phyloP scores from a whole-genome alignment of 2,113 vertebrate genomes.

The Lanius ludovicianus region DNA sequence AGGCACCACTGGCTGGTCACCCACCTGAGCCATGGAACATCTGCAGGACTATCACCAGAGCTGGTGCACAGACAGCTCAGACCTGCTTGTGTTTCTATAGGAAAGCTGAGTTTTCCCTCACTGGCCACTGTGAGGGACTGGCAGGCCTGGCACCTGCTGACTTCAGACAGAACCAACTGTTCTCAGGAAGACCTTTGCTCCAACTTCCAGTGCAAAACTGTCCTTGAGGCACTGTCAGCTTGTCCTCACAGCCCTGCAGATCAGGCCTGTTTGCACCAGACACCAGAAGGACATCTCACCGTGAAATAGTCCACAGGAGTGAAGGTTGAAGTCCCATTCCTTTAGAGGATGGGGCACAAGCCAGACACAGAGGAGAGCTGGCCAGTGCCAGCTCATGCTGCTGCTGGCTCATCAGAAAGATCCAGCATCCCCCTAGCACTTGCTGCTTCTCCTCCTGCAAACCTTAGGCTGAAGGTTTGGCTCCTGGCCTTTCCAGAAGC shows the following conservation, averaged over 20 bases:
- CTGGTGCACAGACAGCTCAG: not conserved
- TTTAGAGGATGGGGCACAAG: not conserved
- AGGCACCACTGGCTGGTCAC: not conserved
- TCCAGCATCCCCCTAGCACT: not conserved
- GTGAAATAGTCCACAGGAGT: not conserved
- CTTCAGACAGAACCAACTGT: not conserved
- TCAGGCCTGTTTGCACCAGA: not conserved
- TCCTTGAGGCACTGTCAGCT: not conserved
- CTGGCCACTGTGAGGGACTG: not conserved
- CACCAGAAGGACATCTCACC: not conserved
- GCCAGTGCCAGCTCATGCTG: not conserved
- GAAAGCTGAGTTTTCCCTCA: not conserved
- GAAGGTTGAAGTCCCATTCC: not conserved
- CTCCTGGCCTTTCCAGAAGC: not conserved
- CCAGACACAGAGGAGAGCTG: not conserved
- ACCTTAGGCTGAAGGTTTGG: not conserved
- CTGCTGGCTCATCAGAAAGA: not conserved
- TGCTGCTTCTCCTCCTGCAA: not conserved
- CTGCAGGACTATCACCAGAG: not conserved
- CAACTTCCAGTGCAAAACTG: not conserved
- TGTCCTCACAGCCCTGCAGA: not conserved
- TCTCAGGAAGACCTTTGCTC: not conserved
- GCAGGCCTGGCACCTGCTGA: not conserved
- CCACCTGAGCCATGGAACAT: not conserved
- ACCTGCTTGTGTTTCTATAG: not conserved